Evolutionary conservation across 2,888 invertebrate species (phyloP).

Genomic region (Anaspis maculata): DNA sequence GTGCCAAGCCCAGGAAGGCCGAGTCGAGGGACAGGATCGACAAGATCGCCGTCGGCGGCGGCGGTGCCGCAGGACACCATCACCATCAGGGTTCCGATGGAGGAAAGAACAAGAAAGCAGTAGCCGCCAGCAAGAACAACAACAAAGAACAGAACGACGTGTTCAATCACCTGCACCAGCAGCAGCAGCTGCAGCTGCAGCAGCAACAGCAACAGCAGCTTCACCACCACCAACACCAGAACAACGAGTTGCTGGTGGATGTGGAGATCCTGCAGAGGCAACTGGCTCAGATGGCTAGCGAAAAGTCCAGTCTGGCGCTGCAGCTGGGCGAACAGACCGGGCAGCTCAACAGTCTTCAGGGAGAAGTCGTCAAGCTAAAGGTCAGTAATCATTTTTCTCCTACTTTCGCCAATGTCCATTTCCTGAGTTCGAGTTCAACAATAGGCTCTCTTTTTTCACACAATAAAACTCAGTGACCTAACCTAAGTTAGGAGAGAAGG

Average conservation of each 20-base stretch:
- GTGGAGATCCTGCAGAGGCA: constrained; percentile 57
- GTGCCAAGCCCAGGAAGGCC: constrained; percentile 43
- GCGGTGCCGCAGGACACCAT: no score
- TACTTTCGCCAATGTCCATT: no score
- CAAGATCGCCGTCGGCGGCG: constrained; percentile 28
- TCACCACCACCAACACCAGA: no score
- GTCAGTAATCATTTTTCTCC: constrained; percentile 45
- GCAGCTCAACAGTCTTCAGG: constrained; percentile 58
- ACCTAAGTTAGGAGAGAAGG: no score
- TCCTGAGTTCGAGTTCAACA: no score
- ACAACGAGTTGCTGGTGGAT: constrained; percentile 42
- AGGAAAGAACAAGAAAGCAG: constrained; percentile 33
- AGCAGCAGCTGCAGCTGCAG: no score
- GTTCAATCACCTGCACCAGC: no score
- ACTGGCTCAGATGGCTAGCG: constrained; percentile 55
- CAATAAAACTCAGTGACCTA: no score
- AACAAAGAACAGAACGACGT: constrained; percentile 32
- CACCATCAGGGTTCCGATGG: no score
- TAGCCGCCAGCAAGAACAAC: constrained; percentile 29
- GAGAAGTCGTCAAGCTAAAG: constrained; percentile 63
- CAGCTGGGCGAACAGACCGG: constrained; percentile 58
- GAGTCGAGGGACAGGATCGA: constrained; percentile 36
- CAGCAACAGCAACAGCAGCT: no score
- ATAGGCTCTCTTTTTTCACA: no score
- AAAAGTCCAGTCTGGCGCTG: constrained; percentile 56